Evolutionary conservation across 2,888 invertebrate species (phyloP).

Genomic region (Torymus tubicola): DNA sequence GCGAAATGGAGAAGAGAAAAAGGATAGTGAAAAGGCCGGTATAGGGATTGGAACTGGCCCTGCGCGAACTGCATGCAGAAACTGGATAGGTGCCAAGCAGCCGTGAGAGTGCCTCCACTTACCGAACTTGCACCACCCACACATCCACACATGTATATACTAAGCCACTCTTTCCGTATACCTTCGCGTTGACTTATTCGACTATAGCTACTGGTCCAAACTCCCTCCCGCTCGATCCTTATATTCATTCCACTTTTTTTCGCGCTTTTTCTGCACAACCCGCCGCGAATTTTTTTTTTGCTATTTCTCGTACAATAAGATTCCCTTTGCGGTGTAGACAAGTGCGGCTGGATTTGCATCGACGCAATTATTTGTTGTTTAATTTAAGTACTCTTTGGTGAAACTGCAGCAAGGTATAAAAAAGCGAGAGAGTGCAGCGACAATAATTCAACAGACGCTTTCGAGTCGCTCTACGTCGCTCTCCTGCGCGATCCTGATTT

Average conservation of each 20-base stretch:
- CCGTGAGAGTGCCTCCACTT: conserved; percentile 72
- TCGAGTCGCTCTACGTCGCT: background rate
- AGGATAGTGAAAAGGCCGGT: background rate
- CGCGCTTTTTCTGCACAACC: conserved; percentile 15
- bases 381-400: background rate
- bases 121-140: conserved; percentile 71
- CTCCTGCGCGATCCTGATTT: conserved; percentile 8
- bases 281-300: too few species aligned
- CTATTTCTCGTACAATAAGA: too few species aligned
- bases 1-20: conserved; percentile 26
- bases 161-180: conserved; percentile 64
- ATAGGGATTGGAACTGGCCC: background rate
- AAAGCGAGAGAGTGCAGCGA: background rate
- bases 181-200: conserved; percentile 65
- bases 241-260: conserved; percentile 5
- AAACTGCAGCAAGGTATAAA: background rate
- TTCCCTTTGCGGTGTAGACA: background rate
- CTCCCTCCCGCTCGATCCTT: background rate
- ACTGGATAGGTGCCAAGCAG: conserved; percentile 67
- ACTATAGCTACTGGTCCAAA: conserved; percentile 37
- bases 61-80: conserved; percentile 42
- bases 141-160: conserved; percentile 58
- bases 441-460: conserved; percentile 30
- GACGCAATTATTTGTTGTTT: background rate
- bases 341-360: background rate